phyloP scores from a whole-genome alignment of 2,888 invertebrate genomes.

The Pachymerium ferrugineum region DNA sequence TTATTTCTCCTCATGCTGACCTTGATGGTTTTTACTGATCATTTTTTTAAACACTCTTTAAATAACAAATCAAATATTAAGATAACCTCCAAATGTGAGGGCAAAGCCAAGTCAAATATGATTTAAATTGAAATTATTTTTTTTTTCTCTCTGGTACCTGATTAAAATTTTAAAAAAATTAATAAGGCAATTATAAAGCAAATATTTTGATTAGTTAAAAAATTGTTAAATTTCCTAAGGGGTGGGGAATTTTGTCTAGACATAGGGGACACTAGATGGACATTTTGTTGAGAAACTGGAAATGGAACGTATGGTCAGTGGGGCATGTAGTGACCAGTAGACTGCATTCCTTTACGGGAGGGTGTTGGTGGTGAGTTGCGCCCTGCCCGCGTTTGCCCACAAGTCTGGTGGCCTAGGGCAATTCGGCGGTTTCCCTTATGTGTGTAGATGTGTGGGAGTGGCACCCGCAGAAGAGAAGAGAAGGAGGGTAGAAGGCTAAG shows the following conservation, averaged over 20 bases:
- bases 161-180: neutral
- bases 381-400: neutral
- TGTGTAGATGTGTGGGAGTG: neutral
- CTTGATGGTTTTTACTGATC: neutral
- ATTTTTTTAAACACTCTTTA: neutral
- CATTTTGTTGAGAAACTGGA: neutral
- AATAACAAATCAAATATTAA: neutral
- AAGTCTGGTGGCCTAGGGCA: neutral
- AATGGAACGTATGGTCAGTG: neutral
- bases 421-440: neutral
- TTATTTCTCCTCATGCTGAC: neutral
- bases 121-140: neutral
- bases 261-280: too few species aligned
- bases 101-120: neutral
- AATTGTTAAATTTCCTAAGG: neutral
- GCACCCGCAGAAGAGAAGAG: neutral
- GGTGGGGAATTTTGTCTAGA: neutral
- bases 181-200: neutral
- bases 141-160: neutral
- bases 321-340: neutral
- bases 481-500: neutral
- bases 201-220: neutral
- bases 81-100: neutral
- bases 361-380: neutral
- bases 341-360: neutral